Evolutionary conservation across 2,888 invertebrate species (phyloP).

Genomic region (Ryuthela nishihirai): DNA sequence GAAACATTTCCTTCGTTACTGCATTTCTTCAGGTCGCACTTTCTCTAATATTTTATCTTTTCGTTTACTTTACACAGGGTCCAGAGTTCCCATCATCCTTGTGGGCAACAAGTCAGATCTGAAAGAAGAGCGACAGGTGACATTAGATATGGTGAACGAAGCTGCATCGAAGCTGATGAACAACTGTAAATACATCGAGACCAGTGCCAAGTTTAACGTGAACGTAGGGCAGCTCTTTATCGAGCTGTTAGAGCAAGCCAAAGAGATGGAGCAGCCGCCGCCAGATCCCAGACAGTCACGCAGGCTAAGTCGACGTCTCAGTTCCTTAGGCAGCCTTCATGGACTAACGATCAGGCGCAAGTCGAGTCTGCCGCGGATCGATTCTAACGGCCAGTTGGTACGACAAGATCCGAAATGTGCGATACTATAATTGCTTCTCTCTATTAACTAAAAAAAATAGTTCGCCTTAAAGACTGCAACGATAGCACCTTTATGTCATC

Average conservation of each 20-base stretch:
- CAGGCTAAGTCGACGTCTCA: constrained; percentile 34
- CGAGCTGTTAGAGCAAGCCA: constrained; percentile 40
- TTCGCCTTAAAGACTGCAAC: too few species aligned
- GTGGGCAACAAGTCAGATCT: constrained; percentile 44
- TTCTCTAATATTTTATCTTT: too few species aligned
- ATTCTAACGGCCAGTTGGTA: too few species aligned
- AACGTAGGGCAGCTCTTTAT: constrained; percentile 42
- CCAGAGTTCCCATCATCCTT: constrained; percentile 41
- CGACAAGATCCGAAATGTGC: too few species aligned
- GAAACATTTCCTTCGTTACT: too few species aligned
- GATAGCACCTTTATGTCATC: too few species aligned
- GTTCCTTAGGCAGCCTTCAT: constrained; percentile 35
- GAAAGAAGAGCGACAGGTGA: constrained; percentile 38
- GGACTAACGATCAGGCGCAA: constrained; percentile 14
- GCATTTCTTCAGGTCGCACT: too few species aligned
- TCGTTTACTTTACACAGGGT: constrained; percentile 17
- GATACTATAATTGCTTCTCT: too few species aligned
- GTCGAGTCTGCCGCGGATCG: constrained; percentile 22
- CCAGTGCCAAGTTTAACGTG: constrained; percentile 43
- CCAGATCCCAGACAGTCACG: constrained; percentile 10
- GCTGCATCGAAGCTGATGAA: constrained; percentile 21
- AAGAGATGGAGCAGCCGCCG: constrained; percentile 54
- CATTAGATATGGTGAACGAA: constrained; percentile 34
- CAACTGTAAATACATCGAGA: constrained; percentile 42
- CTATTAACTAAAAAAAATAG: too few species aligned